Evolutionary conservation across 2,888 invertebrate genomes (phyloP), one percentile per base, ranked within the genome.

Genomic region (Acronicta aceris): DNA sequence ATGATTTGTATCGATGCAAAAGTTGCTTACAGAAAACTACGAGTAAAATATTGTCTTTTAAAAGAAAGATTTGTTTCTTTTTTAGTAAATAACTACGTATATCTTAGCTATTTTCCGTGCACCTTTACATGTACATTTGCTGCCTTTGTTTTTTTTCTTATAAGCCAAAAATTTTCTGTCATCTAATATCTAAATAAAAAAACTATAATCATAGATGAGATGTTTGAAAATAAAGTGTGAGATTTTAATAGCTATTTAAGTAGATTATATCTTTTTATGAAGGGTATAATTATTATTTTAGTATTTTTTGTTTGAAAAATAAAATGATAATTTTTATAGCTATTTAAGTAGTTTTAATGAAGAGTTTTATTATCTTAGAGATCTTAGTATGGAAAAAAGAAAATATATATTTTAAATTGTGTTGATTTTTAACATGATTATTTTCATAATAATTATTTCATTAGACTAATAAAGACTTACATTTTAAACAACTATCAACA

Each of bases 401-500:
- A 36, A 13, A 36, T 13, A 13, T 36, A 12, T 36, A 4, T 13
- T 13, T 13, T 2, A 36, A 5, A 13, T 36, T 30, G 3, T 4
- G 21, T 21, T 21, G 9, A 30, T 30, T 30, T 30, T 9, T 30
- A 27, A 9, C 9, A 9, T 9, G 30, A 30, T 30, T 27, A 27
- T 7, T 27, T 33, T 33, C 17, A 49, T 43, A 21, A 4, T 49
- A 16, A 59, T 6, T 58, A 48, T 42, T 52, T n/a, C 30, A 9
- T 45, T 42, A 15, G 40, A 67, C 30, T 58, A 55, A 60, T 50
- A 62, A 49, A 64, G 57, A 46, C 59, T 60, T 66, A 70, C 56
- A 38, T 55, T 57, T 48, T 69, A 62, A 41, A 70, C 30, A 71
- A 74, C 59, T 69, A 72, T 61, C 51, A 76, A 78, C 65, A 59